Conservation (phyloP, 2,888 invertebrate genomes). For the Hypolimnas misippus region DNA sequence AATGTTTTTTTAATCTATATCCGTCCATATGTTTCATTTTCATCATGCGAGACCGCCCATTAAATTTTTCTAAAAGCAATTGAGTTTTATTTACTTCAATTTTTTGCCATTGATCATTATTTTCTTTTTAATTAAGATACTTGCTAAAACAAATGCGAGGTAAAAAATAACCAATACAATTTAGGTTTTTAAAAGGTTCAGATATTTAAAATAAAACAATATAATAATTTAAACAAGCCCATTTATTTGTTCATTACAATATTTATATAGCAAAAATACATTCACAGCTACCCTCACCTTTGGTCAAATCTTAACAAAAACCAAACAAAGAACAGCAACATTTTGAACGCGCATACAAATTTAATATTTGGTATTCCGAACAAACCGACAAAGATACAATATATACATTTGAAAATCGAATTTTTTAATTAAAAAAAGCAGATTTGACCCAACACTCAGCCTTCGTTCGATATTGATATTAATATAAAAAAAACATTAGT, state of each 20-base stretch:
- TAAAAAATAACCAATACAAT: no score
- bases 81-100: no score
- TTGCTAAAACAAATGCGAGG: no score
- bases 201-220: constrained; percentile 48
- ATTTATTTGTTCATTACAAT: constrained; percentile 64
- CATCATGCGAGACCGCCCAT: no score
- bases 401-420: not conserved
- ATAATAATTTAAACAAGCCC: constrained; percentile 62
- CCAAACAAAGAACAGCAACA: constrained; percentile 22
- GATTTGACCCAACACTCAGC: constrained; percentile 35
- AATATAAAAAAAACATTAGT: constrained; percentile 34
- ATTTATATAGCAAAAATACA: constrained; percentile 64
- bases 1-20: no score
- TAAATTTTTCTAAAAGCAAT: no score
- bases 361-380: constrained; percentile 16
- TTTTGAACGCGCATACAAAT: constrained; percentile 16
- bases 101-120: no score
- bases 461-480: constrained; percentile 24
- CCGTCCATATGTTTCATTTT: no score
- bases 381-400: not conserved
- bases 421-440: constrained; percentile 1
- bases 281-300: constrained; percentile 55
- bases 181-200: no score
- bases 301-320: constrained; percentile 52
- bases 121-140: no score